Evolutionary conservation across 2,797 vertebrate species (phyloP).

Genomic region (Amblyopsis hoosieri): DNA sequence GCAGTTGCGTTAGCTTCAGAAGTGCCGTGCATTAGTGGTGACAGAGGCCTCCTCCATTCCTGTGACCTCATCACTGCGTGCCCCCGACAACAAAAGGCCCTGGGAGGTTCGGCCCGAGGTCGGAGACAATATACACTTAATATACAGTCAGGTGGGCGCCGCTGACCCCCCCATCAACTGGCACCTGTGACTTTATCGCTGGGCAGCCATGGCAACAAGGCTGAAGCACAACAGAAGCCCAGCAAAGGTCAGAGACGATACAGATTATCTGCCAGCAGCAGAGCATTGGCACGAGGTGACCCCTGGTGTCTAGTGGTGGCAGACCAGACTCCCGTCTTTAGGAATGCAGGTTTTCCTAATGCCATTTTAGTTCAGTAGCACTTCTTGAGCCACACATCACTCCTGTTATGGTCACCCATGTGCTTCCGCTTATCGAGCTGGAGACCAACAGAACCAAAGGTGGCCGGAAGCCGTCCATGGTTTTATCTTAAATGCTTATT

Average conservation of each 20-base stretch:
- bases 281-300: conserved; percentile 30
- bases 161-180: conserved; percentile 19
- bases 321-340: conserved; percentile 26
- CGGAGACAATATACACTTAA: conserved; percentile 12
- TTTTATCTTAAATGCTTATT: neutral
- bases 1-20: conserved; percentile 1
- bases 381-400: conserved; percentile 41
- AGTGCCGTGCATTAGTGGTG: neutral
- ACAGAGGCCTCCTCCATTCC: conserved; percentile 15
- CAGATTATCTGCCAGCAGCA: conserved; percentile 26
- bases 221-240: conserved; percentile 30
- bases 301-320: conserved; percentile 32
- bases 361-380: conserved; percentile 37
- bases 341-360: conserved; percentile 32
- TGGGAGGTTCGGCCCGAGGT: conserved; percentile 9
- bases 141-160: conserved; percentile 15
- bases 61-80: conserved; percentile 16
- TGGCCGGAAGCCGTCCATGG: conserved; percentile 7
- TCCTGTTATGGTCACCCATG: conserved; percentile 25
- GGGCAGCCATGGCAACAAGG: conserved; percentile 51
- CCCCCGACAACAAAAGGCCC: conserved; percentile 2
- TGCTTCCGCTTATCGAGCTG: conserved; percentile 31
- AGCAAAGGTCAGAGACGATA: conserved; percentile 59
- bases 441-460: conserved; percentile 30
- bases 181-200: conserved; percentile 38